Evolutionary conservation across 2,888 invertebrate genomes (phyloP), one percentile per base, ranked within the genome.

Genomic region (Meghimatium bilineatum): DNA sequence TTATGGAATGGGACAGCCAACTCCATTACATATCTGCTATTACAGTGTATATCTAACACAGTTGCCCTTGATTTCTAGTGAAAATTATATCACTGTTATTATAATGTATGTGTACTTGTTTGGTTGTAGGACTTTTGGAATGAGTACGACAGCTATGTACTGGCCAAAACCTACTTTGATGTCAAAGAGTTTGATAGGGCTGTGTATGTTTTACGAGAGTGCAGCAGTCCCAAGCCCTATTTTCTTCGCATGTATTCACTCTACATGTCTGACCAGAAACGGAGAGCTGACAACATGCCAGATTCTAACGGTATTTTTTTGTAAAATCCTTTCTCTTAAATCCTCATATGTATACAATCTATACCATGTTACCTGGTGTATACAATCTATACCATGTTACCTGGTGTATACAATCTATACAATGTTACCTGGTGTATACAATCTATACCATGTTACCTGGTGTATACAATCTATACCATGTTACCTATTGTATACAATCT

Each of bases 161-260:
- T 98, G 88, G 97, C 97, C 0, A 97, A 97, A 93, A 96, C 96
- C 87, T 98, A 97, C 93, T 98, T 97, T 92, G 97, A 98, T 94
- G 95, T 96, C 72, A 96, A 97, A 89, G 98, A 99, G 93, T 98
- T 97, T 93, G 97, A 97, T 90, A 95, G 95, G 81, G 94, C 94
- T 63, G 93, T 93, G 20, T 89, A 90, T 85, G 91, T 92, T 80
- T 85, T 93, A 29, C 87, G 90, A 75, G 89, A 90, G 23, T 91
- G 92, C 86, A 88, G 82, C 20, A 90, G 89, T 78, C 94, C 95
- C 0, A 96, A 96, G 92, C 96, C 96, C 71, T 95, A 96, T 86
- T 99, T 98, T 93, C 94, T 99, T 44, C 96, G 97, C 93, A 95
- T 96, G 89, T 99, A 98, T 93, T 95, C 97, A 0, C 95, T 96